A percentile compares a stretch with the other conserved stretches of the same genome.
These are phyloP conservation scores for Mormyrus proboscirostris DNA, from an alignment of 2,797 vertebrate species.

Conservation along the genomic window DNA sequence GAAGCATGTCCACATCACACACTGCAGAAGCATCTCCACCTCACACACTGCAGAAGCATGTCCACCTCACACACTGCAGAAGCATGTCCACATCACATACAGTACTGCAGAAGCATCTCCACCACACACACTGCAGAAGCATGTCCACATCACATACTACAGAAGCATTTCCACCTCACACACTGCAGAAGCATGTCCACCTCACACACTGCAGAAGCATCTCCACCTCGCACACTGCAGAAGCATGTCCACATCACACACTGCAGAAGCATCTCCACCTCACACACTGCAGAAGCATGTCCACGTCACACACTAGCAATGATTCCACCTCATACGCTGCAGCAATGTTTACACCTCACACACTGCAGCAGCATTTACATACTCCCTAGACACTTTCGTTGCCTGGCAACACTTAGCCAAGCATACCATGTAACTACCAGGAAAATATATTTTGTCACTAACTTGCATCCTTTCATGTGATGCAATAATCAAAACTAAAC, in stretches of 20 bases:
- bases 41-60: neutral
- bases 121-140: neutral
- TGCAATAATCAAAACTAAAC: neutral
- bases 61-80: neutral
- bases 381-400: neutral
- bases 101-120: neutral
- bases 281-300: neutral
- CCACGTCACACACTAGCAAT: neutral
- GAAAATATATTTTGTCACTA: neutral
- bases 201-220: neutral
- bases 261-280: neutral
- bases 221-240: neutral
- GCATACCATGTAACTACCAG: neutral
- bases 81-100: neutral
- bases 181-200: neutral
- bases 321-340: neutral
- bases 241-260: neutral
- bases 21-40: neutral
- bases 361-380: slow-evolving; percentile 1
- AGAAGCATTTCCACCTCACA: neutral
- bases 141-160: neutral
- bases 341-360: neutral
- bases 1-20: neutral
- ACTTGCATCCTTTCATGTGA: neutral
- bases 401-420: neutral